These are phyloP conservation scores for Oikopleura albicans DNA, from an alignment of 23 tunicate genomes.

Conservation along the genomic window DNA sequence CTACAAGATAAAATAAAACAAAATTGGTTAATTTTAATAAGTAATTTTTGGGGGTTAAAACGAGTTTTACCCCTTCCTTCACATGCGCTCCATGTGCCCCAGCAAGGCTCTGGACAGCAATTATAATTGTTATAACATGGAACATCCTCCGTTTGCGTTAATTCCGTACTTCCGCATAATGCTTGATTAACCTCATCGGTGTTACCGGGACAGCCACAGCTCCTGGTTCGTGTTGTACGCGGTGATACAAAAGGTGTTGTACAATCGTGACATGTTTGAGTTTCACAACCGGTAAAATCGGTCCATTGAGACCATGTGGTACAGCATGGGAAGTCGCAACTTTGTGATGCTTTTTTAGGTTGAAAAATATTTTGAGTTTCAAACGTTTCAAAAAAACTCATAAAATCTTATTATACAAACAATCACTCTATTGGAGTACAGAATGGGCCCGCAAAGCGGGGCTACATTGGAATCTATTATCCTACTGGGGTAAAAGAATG, in stretches of 20 bases:
- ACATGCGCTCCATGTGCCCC: neutral
- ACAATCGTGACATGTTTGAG: neutral
- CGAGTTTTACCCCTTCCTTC: neutral
- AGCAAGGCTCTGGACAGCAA: neutral
- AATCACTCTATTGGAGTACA: too few relatives aligned
- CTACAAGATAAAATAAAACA: too few relatives aligned
- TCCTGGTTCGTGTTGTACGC: neutral
- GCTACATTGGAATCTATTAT: too few relatives aligned
- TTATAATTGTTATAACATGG: neutral
- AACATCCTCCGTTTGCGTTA: neutral
- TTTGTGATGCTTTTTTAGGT: neutral
- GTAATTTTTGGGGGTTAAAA: constrained; percentile 6
- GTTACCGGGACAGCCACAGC: neutral
- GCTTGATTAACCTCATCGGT: neutral
- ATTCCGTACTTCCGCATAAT: neutral
- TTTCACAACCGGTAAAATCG: neutral
- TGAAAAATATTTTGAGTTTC: neutral
- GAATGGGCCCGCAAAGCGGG: too few relatives aligned
- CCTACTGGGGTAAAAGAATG: too few relatives aligned
- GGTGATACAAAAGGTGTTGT: neutral
- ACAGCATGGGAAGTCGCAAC: neutral
- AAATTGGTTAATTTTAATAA: too few relatives aligned
- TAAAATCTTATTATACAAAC: too few relatives aligned
- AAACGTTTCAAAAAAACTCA: too few relatives aligned
- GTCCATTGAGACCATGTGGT: neutral